Evolutionary conservation across 2,113 vertebrate genomes (phyloP), one percentile per base, ranked within the genome.

Genomic region (Machaerirhynchus nigripectus): DNA sequence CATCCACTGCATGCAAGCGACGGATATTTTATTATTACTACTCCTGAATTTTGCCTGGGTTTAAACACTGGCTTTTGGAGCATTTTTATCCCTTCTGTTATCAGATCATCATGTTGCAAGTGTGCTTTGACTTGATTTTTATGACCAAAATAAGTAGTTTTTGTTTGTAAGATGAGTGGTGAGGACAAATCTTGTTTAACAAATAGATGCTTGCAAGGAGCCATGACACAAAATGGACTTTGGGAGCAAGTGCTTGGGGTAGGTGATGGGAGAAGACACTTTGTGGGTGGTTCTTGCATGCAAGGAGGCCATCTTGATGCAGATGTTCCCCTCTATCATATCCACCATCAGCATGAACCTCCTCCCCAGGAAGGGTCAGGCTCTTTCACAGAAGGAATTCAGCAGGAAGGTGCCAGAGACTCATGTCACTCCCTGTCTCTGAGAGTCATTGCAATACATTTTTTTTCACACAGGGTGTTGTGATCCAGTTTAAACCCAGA

Each of bases 391-490:
- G 0, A 73, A 88, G 49, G 75, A 93, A 88, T 92, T 56, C 82
- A 69, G 24, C 63, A 69, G 46, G 85, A 90, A 95, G 90, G 82
- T 94, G 95, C 63, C 6, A 11, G 82, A 86, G 88, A 94, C 67
- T 28, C 67, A 27, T 55, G 79, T 90, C 90, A 86, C 18, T 61
- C 78, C 39, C 26, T 82, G 78, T 76, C 92, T 90, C 50, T 1
- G 0, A 49, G 46, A 83, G 31, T 61, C 15, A 12, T 90, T 84
- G 63, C 82, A 83, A 87, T 88, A 90, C 78, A 0, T 56, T 28
- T 71, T 40, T 27, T 57, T 67, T 21, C 49, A n/a, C 31, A 19
- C 7, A 4, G 9, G n/a, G n/a, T n/a, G n/a, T n/a, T n/a, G n/a
- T n/a, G n/a, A n/a, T n/a, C n/a, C n/a, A n/a, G n/a, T n/a, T n/a